Conservation (phyloP, 2,797 vertebrate genomes). For the Crax fasciolata region DNA sequence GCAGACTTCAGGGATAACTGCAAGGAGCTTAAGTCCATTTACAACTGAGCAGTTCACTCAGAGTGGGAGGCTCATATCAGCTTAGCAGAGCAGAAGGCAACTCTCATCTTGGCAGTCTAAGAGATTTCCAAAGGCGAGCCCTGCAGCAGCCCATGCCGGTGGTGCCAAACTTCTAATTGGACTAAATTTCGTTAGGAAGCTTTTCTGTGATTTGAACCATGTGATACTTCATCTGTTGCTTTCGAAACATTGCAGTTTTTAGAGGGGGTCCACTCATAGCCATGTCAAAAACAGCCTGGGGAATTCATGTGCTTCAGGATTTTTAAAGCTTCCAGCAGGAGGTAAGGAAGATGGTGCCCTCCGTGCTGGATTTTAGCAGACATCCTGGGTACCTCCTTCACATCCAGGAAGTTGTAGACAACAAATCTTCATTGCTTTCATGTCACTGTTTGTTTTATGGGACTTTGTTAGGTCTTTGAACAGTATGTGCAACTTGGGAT, state of each 20-base stretch:
- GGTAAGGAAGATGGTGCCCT: rapidly evolving
- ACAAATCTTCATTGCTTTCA: not conserved
- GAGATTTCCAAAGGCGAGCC: not conserved
- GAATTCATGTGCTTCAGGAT: not conserved
- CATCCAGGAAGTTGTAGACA: not conserved
- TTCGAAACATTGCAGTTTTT: not conserved
- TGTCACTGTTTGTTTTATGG: not conserved
- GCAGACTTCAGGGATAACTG: not conserved
- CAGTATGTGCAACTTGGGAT: rapidly evolving
- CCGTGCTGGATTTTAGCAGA: not conserved
- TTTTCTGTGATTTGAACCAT: not conserved
- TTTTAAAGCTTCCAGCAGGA: not conserved
- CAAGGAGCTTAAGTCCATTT: not conserved
- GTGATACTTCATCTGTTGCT: not conserved
- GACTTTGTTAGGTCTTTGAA: not conserved
- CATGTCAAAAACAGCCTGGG: not conserved
- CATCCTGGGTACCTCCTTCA: not conserved
- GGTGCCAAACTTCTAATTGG: not conserved
- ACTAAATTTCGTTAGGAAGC: not conserved
- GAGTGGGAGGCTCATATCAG: not conserved
- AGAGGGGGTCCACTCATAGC: not conserved
- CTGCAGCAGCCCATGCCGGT: not conserved
- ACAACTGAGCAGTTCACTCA: not conserved
- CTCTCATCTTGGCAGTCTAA: not conserved
- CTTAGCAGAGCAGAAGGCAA: not conserved